Base-by-base conservation (phyloP, 1,140 invertebrate species). In the Drosophila ohnishii region DNA sequence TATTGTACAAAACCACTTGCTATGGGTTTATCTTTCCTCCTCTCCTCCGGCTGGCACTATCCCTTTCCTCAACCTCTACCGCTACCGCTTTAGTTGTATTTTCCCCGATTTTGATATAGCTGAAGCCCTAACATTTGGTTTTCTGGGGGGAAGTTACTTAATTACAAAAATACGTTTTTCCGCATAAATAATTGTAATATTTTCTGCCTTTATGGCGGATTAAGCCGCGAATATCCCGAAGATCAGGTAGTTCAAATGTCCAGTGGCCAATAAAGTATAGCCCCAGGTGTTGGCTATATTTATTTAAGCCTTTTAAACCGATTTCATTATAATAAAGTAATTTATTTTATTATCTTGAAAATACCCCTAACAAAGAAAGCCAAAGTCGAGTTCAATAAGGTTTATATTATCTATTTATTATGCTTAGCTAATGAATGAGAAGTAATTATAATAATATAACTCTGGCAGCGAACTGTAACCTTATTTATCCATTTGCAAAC, bases 1-100 rank as follows among this genome's bases (percentile, higher is more conserved):
- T n/a, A n/a, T n/a, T n/a, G n/a, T n/a, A n/a, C n/a, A n/a, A n/a
- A 66, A 65, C 47, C 40, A 75, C 42, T 32, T 60, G 48, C 62
- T 55, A 59, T 76, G 60, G 71, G 51, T 58, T 65, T 75, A 64
- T 75, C 60, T 75, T 30, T 40, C 45, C 66, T 11, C 25, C n/a
- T 51, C 6, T 37, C 70, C 61, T 37, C 40, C 28, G 44, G 14
- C 40, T 44, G 44, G 19, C 35, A 45, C 65, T 66, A 44, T 67
- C 25, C 47, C 48, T 45, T 25, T 13, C 42, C 25, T 30, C 14
- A 44, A 9, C 51, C 28, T 32, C 53, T 22, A 22, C 22, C 22
- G 22, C 22, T 13, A 16, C 50, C 14, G 32, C 34, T 19, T 66
- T 35, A 30, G 39, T 45, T 30, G 51, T 25, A 11, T n/a, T 16